Base-by-base conservation (phyloP, 2,888 invertebrate genomes). In the Cenopis cana region DNA sequence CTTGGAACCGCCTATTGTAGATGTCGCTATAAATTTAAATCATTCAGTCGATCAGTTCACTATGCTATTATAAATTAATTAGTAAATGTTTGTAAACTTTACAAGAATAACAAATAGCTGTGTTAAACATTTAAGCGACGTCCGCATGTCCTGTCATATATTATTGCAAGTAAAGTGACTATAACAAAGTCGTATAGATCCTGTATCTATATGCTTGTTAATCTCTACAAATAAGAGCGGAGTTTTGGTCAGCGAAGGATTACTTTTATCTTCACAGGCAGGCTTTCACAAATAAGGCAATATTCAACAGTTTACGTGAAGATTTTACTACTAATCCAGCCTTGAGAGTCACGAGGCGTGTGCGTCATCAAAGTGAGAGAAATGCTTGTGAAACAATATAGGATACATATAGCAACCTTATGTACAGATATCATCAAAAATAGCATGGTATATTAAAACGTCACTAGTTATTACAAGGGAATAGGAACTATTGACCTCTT, bases 241-340 rank as follows among this genome's bases (percentile, higher is more conserved):
- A 18, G 29, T 20, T 20, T 46, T 36, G 52, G 24, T 38, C 38
- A 50, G 20, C 64, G 38, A n/a, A n/a, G 62, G 52, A 52, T 64
- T 64, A 64, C 10, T n/a, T 10, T 36, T 54, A 64, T 64, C 64
- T 54, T 10, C 2, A 64, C 24, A 6, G n/a, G 24, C 29, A 12
- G 6, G 52, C 12, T 52, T 52, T 36, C 36, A 52, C 52, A 54
- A 54, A 64, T 38, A 64, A 62, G 18, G 50, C 54, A 4, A 52
- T 20, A 52, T 38, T 38, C n/a, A 12, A 24, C 50, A n/a, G 24
- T 64, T 54, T 64, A n/a, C 64, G 49, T 17, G 6, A 46, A 46
- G 49, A 33, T 61, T 9, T n/a, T 54, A n/a, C 20, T 20, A 0
- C 5, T 64, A 38, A 64, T 64, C 64, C 20, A 9, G 20, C 52